These are phyloP conservation scores for Porites cylindrica DNA, from an alignment of 92 coral and sea anemone genomes.

Conservation along the genomic window DNA sequence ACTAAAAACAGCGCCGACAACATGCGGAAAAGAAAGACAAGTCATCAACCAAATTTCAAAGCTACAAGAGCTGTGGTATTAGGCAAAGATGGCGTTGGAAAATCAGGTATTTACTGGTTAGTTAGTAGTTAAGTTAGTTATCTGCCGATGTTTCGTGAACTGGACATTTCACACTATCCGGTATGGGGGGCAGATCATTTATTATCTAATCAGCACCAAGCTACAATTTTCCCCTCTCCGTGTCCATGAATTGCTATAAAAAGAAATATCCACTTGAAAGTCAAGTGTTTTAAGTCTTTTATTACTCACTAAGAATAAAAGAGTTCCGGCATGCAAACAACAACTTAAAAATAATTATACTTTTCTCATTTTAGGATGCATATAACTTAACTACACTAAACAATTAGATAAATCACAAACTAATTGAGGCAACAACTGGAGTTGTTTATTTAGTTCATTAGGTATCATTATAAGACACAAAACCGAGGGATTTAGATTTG, in stretches of 20 bases:
- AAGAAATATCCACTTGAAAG: conserved; percentile 38
- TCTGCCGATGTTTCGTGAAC: neutral
- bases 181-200: neutral
- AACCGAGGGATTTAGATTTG: neutral
- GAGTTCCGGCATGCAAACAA: neutral
- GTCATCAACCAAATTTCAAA: conserved; percentile 59
- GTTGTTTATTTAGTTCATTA: conserved; percentile 10
- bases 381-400: neutral
- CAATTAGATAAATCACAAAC: neutral
- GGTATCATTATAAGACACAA: neutral
- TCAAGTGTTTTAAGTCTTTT: conserved; percentile 20
- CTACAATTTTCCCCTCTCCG: conserved; percentile 10
- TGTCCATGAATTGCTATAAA: conserved; percentile 15
- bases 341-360: too few relatives aligned
- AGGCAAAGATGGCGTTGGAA: conserved; percentile 89
- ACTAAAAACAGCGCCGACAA: neutral
- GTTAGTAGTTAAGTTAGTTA: neutral
- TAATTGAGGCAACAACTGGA: neutral
- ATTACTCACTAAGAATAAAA: neutral
- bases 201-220: conserved; percentile 11
- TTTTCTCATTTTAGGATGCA: neutral
- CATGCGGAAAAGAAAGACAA: conserved; percentile 73
- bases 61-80: conserved; percentile 67
- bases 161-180: conserved; percentile 1
- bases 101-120: conserved; percentile 67